Evolutionary conservation across 2,797 vertebrate species (phyloP), one percentile per base, ranked within the genome.

Genomic region (Petrocephalus sullivani): DNA sequence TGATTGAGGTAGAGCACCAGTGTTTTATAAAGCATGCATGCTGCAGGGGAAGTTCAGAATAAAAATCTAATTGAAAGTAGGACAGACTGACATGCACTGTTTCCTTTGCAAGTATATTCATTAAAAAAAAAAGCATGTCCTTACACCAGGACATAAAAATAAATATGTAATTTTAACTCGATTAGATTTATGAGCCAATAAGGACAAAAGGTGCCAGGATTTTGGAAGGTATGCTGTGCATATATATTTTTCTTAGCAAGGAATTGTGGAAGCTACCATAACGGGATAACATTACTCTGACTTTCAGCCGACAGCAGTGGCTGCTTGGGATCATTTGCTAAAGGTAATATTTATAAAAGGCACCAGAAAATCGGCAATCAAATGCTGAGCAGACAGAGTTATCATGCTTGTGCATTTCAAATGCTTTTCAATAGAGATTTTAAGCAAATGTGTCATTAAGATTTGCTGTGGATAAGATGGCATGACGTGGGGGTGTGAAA

Each of bases 11-110:
- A 92, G 92, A 87, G 64, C 92, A 92, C 92, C 88, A 61, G 91
- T 90, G 92, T 94, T 93, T 92, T 91, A 93, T 94, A 94, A 83
- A 95, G 95, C 94, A 95, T 93, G 92, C 94, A 95, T 93, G 91
- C 88, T 90, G 93, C 93, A 93, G 93, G 90, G 90, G 92, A 93
- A 92, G 92, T 95, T 94, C 94, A 93, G 90, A 64, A n/a, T 21
- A n/a, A 71, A 88, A 56, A 89, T 92, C 41, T 83, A 91, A 93
- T 92, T 90, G 90, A 92, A 90, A 91, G 89, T 91, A 93, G 94
- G 91, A 92, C 57, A 94, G 92, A 94, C 49, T 64, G 57, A 61
- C 58, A 86, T 64, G 85, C 19, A 54, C 85, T 86, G 85, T 60
- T 85, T 85, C 84, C 54, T 58, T 78, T 83, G 78, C 49, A 4